Conservation (phyloP, 2,797 vertebrate species). For the Lacerta viridis region DNA sequence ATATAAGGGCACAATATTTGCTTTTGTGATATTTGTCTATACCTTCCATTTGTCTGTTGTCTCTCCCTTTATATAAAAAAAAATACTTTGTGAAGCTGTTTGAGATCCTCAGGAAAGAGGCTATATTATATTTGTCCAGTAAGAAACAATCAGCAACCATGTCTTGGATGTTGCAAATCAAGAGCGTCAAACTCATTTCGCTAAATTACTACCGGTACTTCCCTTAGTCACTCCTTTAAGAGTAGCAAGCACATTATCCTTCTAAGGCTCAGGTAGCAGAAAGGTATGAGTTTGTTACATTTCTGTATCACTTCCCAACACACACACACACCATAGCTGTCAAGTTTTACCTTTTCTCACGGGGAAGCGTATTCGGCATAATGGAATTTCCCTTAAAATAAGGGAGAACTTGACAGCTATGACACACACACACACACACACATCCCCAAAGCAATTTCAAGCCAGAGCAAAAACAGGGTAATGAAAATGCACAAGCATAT, state of each 20-base stretch:
- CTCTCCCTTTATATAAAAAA: conserved; percentile 26
- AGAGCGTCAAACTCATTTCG: fast-evolving
- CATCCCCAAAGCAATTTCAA: no score
- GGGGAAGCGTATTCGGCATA: no score
- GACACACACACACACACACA: no score
- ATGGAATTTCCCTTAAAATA: no score
- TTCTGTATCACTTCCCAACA: no score
- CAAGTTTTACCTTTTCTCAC: no score
- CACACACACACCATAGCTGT: no score
- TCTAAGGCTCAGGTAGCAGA: neutral
- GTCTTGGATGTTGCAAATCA: conserved; percentile 38
- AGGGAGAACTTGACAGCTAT: no score
- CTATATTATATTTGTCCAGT: neutral
- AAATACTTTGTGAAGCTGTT: neutral
- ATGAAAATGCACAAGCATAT: no score
- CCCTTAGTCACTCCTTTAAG: conserved; percentile 20
- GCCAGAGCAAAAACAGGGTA: no score
- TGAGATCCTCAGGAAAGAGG: conserved; percentile 3
- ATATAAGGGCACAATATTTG: neutral
- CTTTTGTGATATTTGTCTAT: conserved; percentile 4
- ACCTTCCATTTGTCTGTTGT: neutral
- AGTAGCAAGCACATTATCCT: neutral
- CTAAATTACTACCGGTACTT: neutral
- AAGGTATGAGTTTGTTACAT: neutral
- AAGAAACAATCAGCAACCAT: conserved; percentile 1